Conservation (phyloP, 2,888 invertebrate genomes). For the Ariolimax columbianus region DNA sequence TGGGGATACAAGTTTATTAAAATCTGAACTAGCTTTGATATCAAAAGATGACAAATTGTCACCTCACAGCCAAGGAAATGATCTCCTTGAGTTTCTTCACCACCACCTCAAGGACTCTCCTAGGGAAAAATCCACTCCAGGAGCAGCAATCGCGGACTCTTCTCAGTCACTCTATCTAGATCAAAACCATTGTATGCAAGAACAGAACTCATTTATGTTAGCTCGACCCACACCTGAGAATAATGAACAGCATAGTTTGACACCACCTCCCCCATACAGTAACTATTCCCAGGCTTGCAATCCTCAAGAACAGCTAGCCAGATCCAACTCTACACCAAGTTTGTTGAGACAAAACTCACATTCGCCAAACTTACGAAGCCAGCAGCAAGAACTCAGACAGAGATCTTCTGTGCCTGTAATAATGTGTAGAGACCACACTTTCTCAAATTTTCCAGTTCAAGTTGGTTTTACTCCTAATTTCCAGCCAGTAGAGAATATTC, state of each 20-base stretch:
- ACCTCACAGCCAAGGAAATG: conserved; percentile 37
- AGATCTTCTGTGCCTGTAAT: conserved; percentile 26
- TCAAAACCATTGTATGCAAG: conserved; percentile 20
- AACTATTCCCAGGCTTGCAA: background rate
- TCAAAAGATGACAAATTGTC: conserved; percentile 39
- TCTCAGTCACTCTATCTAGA: background rate
- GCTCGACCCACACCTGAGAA: background rate
- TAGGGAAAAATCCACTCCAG: background rate
- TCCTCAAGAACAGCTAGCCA: conserved; percentile 23
- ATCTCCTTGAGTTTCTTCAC: conserved; percentile 43
- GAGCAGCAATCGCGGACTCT: background rate
- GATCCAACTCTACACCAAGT: conserved; percentile 31
- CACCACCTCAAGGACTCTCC: conserved; percentile 42
- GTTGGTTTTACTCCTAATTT: conserved; percentile 14
- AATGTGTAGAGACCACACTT: background rate
- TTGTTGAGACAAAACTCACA: conserved; percentile 29
- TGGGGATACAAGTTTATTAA: background rate
- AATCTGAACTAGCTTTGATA: background rate
- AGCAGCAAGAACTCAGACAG: background rate
- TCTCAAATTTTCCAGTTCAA: conserved; percentile 34
- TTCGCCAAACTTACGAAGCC: conserved; percentile 18
- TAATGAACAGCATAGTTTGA: background rate
- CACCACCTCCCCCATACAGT: conserved; percentile 29
- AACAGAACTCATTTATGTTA: conserved; percentile 17
- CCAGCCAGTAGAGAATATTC: conserved; percentile 1